Conservation (phyloP, 2,113 vertebrate genomes). For the Hiodon tergisus region DNA sequence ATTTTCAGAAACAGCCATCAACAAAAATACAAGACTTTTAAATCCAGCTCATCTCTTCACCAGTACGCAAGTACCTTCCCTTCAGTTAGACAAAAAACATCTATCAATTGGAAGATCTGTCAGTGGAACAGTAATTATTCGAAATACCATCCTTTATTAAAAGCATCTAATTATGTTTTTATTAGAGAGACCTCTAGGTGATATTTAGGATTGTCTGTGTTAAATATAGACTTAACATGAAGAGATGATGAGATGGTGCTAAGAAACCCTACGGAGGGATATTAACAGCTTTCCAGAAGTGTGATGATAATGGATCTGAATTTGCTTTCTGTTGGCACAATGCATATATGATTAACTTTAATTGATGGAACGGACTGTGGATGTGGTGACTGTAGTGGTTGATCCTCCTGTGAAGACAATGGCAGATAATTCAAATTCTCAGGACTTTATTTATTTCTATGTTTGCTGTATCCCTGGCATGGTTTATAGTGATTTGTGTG, state of each 20-base stretch:
- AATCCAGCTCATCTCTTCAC: not conserved
- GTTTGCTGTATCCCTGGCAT: not conserved
- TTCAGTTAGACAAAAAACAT: not conserved
- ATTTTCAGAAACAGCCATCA: constrained; percentile 41
- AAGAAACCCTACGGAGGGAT: constrained; percentile 2
- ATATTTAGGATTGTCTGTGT: constrained; percentile 5
- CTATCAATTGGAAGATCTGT: not conserved
- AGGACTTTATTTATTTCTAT: not conserved
- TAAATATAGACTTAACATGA: not conserved
- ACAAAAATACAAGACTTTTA: not conserved
- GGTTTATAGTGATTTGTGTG: not conserved
- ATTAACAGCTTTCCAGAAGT: constrained; percentile 16
- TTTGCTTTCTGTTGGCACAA: constrained; percentile 24
- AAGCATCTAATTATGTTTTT: not conserved
- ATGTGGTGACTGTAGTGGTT: constrained; percentile 47
- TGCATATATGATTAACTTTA: constrained; percentile 38
- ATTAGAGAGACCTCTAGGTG: not conserved
- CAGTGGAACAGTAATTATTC: not conserved
- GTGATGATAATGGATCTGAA: not conserved
- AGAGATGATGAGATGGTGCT: not conserved
- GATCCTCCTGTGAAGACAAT: constrained; percentile 47
- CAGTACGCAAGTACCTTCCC: not conserved
- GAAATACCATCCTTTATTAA: not conserved
- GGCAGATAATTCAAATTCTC: not conserved
- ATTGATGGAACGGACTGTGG: constrained; percentile 49